Base-by-base conservation (phyloP, 2,113 vertebrate genomes). In the Pimephales promelas region DNA sequence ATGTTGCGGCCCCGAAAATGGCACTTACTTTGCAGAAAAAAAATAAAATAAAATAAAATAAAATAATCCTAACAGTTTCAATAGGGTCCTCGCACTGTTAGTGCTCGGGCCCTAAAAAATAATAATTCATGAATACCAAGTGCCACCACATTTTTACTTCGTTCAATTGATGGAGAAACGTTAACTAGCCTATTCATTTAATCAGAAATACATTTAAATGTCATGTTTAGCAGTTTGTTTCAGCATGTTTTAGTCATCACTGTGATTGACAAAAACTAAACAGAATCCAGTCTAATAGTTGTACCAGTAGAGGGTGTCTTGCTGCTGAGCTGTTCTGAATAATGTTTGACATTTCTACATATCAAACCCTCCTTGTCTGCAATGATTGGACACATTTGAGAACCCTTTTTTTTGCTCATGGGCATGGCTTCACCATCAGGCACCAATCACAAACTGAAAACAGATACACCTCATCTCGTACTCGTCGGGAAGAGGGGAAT, bases 241-340 rank as follows among this genome's bases (percentile, higher is more conserved):
- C n/a, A n/a, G 1, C 22, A 9, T 54, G 28, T 75, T 75, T 54
- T 52, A 31, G 26, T 28, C 45, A 28, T 52, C 16, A 52, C 26
- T 31, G 14, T 14, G 36, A 54, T 34, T 59, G 14, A 52, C 26
- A 66, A 66, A 24, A 49, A 13, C 49, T 28, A 36, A 36, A 45
- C 4, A 64, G 45, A 64, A 64, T 45, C 34, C 34, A 72, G 18
- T 73, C 47, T 24, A 72, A 11, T 11, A 31, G 36, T 28, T 31
- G 47, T 57, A 79, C 87, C 82, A 86, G 82, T 66, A 85, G 81
- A 79, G 73, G 87, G 83, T 79, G 68, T 79, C 64, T 83, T 81
- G 64, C 72, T 36, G 68, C 36, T 36, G 49, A 74, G n/a, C 34
- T 24, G 49, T 62, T 74, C 40, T 43, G 47, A 77, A 61, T 76